phyloP scores from a whole-genome alignment of 2,888 invertebrate species.

The Cecidostiba fungosa region DNA sequence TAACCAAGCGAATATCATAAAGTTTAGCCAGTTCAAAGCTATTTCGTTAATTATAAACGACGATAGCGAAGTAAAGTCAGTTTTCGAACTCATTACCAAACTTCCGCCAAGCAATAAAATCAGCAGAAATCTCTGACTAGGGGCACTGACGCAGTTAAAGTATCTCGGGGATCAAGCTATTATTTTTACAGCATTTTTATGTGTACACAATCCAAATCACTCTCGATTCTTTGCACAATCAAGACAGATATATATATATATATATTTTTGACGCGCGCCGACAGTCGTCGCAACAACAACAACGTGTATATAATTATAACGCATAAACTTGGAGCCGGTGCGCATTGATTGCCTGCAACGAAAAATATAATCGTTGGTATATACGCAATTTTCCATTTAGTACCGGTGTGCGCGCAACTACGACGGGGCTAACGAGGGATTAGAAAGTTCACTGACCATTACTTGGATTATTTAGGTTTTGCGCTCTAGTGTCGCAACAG shows the following conservation, averaged over 20 bases:
- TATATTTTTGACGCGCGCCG: too few relatives aligned
- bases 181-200: background rate
- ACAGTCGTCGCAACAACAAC: too few relatives aligned
- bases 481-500: background rate
- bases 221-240: constrained; percentile 11
- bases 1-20: background rate
- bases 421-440: constrained; percentile 4
- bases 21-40: background rate
- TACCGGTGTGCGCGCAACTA: background rate
- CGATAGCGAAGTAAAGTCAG: background rate
- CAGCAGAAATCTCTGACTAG: background rate
- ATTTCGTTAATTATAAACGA: constrained; percentile 34
- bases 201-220: background rate
- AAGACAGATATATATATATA: background rate
- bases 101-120: constrained; percentile 48
- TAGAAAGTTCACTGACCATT: constrained; percentile 36
- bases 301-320: background rate
- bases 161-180: constrained; percentile 23
- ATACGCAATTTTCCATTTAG: background rate
- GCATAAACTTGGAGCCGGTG: background rate
- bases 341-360: background rate
- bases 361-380: background rate
- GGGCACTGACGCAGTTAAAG: background rate
- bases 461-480: constrained; percentile 9
- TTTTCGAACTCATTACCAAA: constrained; percentile 44